A percentile compares a stretch with the other conserved stretches of the same genome.
Conservation (phyloP, 2,113 vertebrate genomes). For the Marcusenius ussheri region DNA sequence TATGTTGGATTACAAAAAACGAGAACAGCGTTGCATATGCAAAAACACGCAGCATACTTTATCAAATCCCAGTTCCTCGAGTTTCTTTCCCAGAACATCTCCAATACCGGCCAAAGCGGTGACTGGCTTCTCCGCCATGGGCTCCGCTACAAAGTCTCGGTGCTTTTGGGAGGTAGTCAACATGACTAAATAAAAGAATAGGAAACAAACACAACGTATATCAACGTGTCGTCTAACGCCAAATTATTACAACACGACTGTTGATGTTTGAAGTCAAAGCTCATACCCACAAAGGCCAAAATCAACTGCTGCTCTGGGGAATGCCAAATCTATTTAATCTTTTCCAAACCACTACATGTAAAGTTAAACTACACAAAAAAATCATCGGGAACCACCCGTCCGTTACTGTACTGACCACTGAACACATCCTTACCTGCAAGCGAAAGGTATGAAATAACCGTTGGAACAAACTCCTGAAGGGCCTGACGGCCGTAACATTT, state of each 20-base stretch:
- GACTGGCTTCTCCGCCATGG: constrained; percentile 59
- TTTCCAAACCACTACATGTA: neutral
- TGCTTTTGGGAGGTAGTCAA: constrained; percentile 60
- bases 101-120: constrained; percentile 54
- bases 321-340: neutral
- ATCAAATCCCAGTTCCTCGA: constrained; percentile 55
- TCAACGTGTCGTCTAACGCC: neutral
- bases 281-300: neutral
- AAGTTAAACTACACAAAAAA: neutral
- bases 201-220: neutral
- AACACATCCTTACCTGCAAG: neutral
- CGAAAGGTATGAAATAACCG: neutral
- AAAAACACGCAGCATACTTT: constrained; percentile 42
- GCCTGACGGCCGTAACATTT: neutral
- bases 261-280: neutral
- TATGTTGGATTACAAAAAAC: neutral
- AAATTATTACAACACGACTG: neutral
- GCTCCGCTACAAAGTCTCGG: constrained; percentile 58
- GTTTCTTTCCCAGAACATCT: constrained; percentile 49
- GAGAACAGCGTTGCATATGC: neutral
- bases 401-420: neutral
- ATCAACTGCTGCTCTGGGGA: neutral
- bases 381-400: neutral
- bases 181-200: constrained; percentile 33
- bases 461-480: neutral